phyloP scores from a whole-genome alignment of 2,113 vertebrate species.

The Amblyopsis rosae region DNA sequence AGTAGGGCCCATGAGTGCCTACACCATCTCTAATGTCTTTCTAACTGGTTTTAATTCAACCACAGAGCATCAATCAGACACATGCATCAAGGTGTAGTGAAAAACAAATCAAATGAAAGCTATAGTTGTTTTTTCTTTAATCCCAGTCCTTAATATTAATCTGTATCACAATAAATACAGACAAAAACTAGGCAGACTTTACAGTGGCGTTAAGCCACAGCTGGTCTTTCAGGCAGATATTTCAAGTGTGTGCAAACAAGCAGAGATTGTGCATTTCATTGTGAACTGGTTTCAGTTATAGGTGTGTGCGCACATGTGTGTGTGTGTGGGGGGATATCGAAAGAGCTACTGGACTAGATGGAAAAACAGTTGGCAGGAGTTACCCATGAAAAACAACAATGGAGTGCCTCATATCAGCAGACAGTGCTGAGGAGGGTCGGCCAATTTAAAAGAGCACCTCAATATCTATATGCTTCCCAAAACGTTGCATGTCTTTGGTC shows the following conservation, averaged over 20 bases:
- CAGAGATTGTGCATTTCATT: constrained; percentile 47
- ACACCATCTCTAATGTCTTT: constrained; percentile 33
- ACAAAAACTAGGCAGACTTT: constrained; percentile 38
- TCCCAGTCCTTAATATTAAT: constrained; percentile 37
- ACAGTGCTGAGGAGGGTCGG: constrained; percentile 51
- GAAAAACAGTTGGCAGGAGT: constrained; percentile 56
- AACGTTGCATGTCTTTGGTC: constrained; percentile 43
- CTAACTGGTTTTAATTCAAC: constrained; percentile 25
- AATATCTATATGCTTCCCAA: constrained; percentile 58
- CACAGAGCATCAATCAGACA: constrained; percentile 19
- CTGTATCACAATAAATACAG: constrained; percentile 17
- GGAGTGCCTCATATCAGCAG: constrained; percentile 60
- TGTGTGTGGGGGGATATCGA: background rate
- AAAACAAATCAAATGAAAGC: too few species aligned
- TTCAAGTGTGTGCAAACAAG: constrained; percentile 60
- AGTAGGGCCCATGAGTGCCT: constrained; percentile 12
- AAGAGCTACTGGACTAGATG: constrained; percentile 28
- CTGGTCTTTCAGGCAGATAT: constrained; percentile 63
- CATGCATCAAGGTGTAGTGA: background rate
- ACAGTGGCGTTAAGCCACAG: constrained; percentile 21
- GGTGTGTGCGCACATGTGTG: background rate
- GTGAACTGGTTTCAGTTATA: constrained; percentile 51
- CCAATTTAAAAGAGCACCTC: constrained; percentile 43
- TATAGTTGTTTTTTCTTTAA: constrained; percentile 2
- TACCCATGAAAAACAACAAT: constrained; percentile 61